phyloP scores from a whole-genome alignment of 1,140 invertebrate species.

The Asbolus verrucosus region DNA sequence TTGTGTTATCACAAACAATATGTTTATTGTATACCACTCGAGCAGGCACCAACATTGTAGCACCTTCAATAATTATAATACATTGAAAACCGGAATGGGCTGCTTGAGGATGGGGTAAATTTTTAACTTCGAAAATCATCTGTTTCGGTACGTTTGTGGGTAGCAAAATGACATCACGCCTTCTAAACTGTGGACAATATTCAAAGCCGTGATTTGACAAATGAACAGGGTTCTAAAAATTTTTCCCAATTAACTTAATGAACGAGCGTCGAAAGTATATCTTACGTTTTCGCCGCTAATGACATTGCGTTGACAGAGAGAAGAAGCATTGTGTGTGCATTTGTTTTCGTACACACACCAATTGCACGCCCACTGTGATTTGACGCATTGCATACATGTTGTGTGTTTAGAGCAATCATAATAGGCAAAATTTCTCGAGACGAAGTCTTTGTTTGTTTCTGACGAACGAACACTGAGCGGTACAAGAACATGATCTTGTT shows the following conservation, averaged over 20 bases:
- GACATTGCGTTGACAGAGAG: conserved; percentile 82
- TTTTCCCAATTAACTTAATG: too few relatives aligned
- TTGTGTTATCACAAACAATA: conserved; percentile 91
- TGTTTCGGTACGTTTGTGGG: conserved; percentile 91
- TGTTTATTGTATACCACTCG: conserved; percentile 83
- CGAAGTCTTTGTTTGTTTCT: conserved; percentile 96
- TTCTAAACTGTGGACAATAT: conserved; percentile 85
- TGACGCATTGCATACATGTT: conserved; percentile 88
- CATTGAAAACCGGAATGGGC: conserved; percentile 91
- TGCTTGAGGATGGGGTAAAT: conserved; percentile 87
- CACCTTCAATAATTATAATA: conserved; percentile 90
- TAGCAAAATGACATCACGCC: conserved; percentile 75
- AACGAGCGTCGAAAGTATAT: conserved; percentile 42
- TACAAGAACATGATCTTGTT: conserved; percentile 90
- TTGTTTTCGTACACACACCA: conserved; percentile 97
- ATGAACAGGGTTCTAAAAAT: conserved; percentile 80
- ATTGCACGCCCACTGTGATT: conserved; percentile 91
- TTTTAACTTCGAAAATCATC: conserved; percentile 89
- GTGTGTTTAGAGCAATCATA: conserved; percentile 93
- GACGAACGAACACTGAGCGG: conserved; percentile 92
- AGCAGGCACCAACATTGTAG: conserved; percentile 89
- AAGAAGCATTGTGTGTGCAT: conserved; percentile 89
- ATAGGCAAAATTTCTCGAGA: conserved; percentile 92
- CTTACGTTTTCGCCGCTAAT: conserved; percentile 86
- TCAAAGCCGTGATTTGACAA: conserved; percentile 79